A percentile compares a stretch with the other conserved stretches of the same genome.
Conservation (phyloP, 1,140 invertebrate genomes). For the Potamilus streckersoni region DNA sequence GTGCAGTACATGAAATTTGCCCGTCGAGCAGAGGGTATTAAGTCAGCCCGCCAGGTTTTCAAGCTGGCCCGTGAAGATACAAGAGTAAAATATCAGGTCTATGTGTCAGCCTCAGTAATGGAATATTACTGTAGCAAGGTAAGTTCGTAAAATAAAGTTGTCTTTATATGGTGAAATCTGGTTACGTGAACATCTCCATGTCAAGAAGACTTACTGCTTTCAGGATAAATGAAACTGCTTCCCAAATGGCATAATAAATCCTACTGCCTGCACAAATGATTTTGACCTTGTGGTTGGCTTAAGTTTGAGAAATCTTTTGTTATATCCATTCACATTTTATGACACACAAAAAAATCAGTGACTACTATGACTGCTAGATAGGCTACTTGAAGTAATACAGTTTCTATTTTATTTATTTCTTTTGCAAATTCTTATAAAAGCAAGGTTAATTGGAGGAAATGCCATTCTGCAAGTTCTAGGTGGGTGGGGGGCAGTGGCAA, state of each 20-base stretch:
- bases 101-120: slow-evolving; percentile 96
- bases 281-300: no score
- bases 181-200: not conserved
- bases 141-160: slow-evolving; percentile 7
- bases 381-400: no score
- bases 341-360: no score
- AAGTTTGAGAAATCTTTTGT: no score
- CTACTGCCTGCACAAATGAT: not conserved
- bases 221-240: not conserved
- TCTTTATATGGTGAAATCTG: not conserved
- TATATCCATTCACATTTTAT: no score
- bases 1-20: slow-evolving; percentile 99
- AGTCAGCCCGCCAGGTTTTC: slow-evolving; percentile 93
- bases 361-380: no score
- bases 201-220: not conserved
- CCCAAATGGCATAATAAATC: not conserved
- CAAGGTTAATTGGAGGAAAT: no score
- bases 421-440: no score
- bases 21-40: slow-evolving; percentile 96
- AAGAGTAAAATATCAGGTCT: slow-evolving; percentile 90
- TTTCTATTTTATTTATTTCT: no score
- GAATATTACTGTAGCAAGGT: slow-evolving; percentile 99
- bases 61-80: slow-evolving; percentile 94
- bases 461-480: no score
- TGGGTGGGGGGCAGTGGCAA: no score